Evolutionary conservation across 2,888 invertebrate genomes (phyloP).

Genomic region (Imbricaverruca yamaguchii): DNA sequence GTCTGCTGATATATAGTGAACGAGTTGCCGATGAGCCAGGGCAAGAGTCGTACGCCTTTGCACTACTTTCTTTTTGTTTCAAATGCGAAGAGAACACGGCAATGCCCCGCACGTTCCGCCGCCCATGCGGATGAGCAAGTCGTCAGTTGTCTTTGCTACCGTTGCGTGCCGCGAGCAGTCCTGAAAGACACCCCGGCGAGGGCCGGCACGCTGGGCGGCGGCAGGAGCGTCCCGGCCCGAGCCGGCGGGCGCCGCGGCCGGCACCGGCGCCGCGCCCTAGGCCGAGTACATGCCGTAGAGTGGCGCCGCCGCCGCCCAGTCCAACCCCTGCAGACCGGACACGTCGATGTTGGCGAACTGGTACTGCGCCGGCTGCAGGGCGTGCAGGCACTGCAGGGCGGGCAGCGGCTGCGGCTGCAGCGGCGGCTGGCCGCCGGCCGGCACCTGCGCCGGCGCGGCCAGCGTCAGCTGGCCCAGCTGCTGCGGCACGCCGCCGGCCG

Average conservation of each 20-base stretch:
- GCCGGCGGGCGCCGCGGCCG: background rate
- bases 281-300: constrained; percentile 22
- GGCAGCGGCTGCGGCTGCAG: constrained; percentile 10
- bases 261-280: background rate
- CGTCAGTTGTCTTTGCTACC: background rate
- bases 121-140: background rate
- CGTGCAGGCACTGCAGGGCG: background rate
- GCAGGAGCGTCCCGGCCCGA: background rate
- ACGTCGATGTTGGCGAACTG: constrained; percentile 79
- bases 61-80: too few species aligned
- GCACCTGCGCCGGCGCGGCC: background rate
- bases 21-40: too few species aligned
- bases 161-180: background rate
- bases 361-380: background rate
- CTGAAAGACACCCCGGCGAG: background rate
- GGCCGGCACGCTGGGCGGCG: too few species aligned
- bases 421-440: background rate
- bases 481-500: background rate
- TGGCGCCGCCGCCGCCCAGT: constrained; percentile 53
- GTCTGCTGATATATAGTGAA: too few species aligned
- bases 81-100: too few species aligned
- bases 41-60: too few species aligned
- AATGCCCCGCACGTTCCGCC: too few species aligned
- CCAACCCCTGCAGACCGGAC: constrained; percentile 85
- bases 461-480: background rate